These are phyloP conservation scores for Cydia strobilella DNA, from an alignment of 1,140 invertebrate genomes.

Conservation along the genomic window DNA sequence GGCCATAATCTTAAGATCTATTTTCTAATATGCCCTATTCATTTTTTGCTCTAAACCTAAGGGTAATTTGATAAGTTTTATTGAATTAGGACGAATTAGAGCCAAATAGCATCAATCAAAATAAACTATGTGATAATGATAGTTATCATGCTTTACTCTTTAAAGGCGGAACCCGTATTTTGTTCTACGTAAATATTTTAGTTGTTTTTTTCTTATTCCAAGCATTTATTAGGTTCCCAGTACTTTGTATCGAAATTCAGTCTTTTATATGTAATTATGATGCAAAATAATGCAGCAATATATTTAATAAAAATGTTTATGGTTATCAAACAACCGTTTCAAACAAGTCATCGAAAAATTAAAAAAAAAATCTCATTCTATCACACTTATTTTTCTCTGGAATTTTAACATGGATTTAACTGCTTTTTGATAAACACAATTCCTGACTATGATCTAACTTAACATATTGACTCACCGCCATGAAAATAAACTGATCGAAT, in stretches of 20 bases:
- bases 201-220: background rate
- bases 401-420: background rate
- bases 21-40: background rate
- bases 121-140: slow-evolving; percentile 26
- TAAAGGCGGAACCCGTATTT: slow-evolving; percentile 29
- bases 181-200: slow-evolving; percentile 46
- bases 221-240: background rate
- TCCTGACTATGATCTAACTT: background rate
- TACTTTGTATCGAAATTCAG: no score
- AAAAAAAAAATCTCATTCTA: no score
- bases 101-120: slow-evolving; percentile 23
- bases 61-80: slow-evolving; percentile 23
- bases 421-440: background rate
- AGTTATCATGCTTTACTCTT: background rate
- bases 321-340: no score
- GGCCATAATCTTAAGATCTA: background rate
- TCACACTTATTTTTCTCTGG: no score
- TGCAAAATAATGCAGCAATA: no score
- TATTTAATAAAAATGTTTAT: no score
- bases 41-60: background rate
- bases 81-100: slow-evolving; percentile 26
- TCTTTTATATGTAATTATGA: no score
- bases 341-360: no score
- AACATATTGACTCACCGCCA: background rate
- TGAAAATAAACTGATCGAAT: slow-evolving; percentile 2